These are phyloP conservation scores for Theodoxus fluviatilis DNA, from an alignment of 2,888 invertebrate species.

Conservation along the genomic window DNA sequence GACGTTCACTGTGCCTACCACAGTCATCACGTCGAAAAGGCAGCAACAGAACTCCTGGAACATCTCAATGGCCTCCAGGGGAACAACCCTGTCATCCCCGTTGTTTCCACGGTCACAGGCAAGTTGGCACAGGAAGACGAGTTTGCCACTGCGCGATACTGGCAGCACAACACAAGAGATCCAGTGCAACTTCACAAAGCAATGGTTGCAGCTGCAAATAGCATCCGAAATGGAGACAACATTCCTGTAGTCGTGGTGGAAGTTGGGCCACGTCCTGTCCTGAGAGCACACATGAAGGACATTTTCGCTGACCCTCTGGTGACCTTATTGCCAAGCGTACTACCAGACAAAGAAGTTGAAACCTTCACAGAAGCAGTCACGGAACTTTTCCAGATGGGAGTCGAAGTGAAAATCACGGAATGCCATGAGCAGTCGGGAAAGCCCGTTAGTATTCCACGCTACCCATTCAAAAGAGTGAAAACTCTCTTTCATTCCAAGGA, in stretches of 20 bases:
- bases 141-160: slow-evolving; percentile 37
- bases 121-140: slow-evolving; percentile 21
- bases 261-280: slow-evolving; percentile 44
- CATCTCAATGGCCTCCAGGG: slow-evolving; percentile 29
- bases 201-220: slow-evolving; percentile 26
- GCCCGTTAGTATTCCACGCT: no score
- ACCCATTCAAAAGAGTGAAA: no score
- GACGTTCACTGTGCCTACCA: slow-evolving; percentile 42
- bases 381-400: no score
- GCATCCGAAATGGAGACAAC: slow-evolving; percentile 16
- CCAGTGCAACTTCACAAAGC: slow-evolving; percentile 36
- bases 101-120: slow-evolving; percentile 44
- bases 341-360: not conserved
- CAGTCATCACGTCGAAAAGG: slow-evolving; percentile 36
- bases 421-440: slow-evolving; percentile 27
- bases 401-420: slow-evolving; percentile 26
- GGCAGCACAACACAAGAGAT: slow-evolving; percentile 38
- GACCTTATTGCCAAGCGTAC: not conserved
- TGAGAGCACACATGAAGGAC: slow-evolving; percentile 33
- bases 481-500: slow-evolving; percentile 19
- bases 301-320: slow-evolving; percentile 27
- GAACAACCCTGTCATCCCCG: slow-evolving; percentile 15
- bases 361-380: slow-evolving; percentile 1
- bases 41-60: slow-evolving; percentile 28
- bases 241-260: slow-evolving; percentile 44